These are phyloP conservation scores for Zaprionus africanus DNA, from an alignment of 1,140 invertebrate genomes.

Conservation along the genomic window DNA sequence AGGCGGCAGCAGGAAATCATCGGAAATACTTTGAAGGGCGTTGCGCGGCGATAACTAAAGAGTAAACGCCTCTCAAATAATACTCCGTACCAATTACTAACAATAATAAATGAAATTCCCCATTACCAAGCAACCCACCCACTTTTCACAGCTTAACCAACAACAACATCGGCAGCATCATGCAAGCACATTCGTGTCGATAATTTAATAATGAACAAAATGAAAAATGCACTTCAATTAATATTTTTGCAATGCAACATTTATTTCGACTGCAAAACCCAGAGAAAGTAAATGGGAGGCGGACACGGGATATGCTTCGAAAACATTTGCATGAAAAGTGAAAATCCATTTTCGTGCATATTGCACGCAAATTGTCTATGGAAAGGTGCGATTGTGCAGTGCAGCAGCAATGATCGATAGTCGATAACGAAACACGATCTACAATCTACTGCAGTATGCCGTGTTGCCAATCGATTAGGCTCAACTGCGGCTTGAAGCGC, in stretches of 20 bases:
- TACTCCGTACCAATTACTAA: slow-evolving; percentile 44
- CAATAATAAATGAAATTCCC: slow-evolving; percentile 18
- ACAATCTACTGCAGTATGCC: slow-evolving; percentile 62
- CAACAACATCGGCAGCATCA: slow-evolving; percentile 5
- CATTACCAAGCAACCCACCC: slow-evolving; percentile 50
- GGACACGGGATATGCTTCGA: slow-evolving; percentile 10
- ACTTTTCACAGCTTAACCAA: slow-evolving; percentile 50
- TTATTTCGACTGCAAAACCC: slow-evolving; percentile 50
- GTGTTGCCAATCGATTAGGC: slow-evolving; percentile 77
- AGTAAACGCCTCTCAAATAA: slow-evolving; percentile 58
- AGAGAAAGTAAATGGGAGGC: slow-evolving; percentile 66
- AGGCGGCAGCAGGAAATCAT: slow-evolving; percentile 54
- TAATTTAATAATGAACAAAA: slow-evolving; percentile 38
- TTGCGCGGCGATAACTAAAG: slow-evolving; percentile 42
- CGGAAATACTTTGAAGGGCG: slow-evolving; percentile 63
- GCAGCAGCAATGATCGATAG: slow-evolving; percentile 3
- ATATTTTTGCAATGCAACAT: slow-evolving; percentile 67
- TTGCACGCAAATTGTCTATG: slow-evolving; percentile 49
- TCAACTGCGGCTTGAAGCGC: slow-evolving; percentile 78
- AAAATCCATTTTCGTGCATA: slow-evolving; percentile 33
- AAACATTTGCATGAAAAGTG: slow-evolving; percentile 44
- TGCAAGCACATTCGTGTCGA: slow-evolving; percentile 37
- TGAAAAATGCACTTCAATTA: slow-evolving; percentile 47
- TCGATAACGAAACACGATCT: slow-evolving; percentile 11
- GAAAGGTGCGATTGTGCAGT: slow-evolving; percentile 22